Evolutionary conservation across 2,888 invertebrate species (phyloP), one percentile per base, ranked within the genome.

Genomic region (Petrolisthes cinctipes): DNA sequence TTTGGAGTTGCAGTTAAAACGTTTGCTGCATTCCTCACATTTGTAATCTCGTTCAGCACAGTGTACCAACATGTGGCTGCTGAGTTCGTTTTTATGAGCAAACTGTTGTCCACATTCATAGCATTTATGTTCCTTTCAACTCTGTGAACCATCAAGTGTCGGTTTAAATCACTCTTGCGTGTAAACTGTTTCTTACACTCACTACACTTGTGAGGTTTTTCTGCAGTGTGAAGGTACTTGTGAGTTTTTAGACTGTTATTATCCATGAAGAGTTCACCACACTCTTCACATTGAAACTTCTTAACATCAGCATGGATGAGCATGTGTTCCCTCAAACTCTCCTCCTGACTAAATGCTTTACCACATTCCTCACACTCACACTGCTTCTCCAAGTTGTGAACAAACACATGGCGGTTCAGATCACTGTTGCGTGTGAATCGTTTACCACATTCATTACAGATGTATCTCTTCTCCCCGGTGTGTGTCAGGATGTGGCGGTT

Each of bases 1-100:
- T 53, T 85, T 85, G 53, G 85, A 85, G 79, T 85, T 85, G 20
- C 85, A 85, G 68, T 79, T 75, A 71, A 85, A 85, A n/a, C 85
- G 85, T 54, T 85, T 85, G 37, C 79, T 68, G 79, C 85, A 85
- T 71, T 85, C 75, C 56, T 85, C 68, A 68, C 85, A 85, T 56
- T 85, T 79, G 57, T 85, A 85, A 54, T 85, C 79, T 23, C 85
- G 51, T n/a, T 85, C 85, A 1, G 53, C 85, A 54, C 85, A 85
- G 75, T 85, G 85, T n/a, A 85, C 85, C 20, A 85, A 68, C 85
- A 85, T 85, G 68, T 85, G 85, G 68, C 85, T 79, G 23, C 68
- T 85, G 11, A 79, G 71, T 68, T 85, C 85, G 5, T 79, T 79
- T 56, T 85, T 85, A 54, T 79, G 66, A 37, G 23, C 17, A 54